phyloP scores from a whole-genome alignment of 2,113 vertebrate genomes.

The Cyanocitta stelleri region DNA sequence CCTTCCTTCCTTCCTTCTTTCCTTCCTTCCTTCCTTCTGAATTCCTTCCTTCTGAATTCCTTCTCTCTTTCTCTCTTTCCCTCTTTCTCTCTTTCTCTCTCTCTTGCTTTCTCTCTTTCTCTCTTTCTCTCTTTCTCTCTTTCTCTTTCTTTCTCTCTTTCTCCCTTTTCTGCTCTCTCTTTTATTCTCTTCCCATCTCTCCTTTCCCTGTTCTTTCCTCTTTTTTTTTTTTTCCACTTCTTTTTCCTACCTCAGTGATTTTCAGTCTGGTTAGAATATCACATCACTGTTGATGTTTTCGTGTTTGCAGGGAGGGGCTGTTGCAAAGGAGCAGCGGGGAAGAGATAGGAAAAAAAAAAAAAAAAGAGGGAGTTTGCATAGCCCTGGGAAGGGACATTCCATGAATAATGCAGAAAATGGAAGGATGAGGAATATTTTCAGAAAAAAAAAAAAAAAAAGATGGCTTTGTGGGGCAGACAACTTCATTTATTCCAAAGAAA shows the following conservation, averaged over 20 bases:
- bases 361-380: neutral
- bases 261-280: neutral
- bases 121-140: too few species aligned
- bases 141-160: too few species aligned
- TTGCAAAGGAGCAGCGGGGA: neutral
- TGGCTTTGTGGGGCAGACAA: neutral
- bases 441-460: neutral
- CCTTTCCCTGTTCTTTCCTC: too few species aligned
- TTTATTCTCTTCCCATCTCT: too few species aligned
- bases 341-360: neutral
- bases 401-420: conserved; percentile 37
- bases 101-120: too few species aligned
- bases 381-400: conserved; percentile 9
- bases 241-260: neutral
- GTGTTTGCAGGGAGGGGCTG: neutral
- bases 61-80: rapidly evolving
- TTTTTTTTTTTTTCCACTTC: rapidly evolving
- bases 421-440: neutral
- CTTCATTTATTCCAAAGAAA: conserved; percentile 24
- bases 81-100: too few species aligned
- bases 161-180: neutral
- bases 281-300: neutral
- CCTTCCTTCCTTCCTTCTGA: neutral
- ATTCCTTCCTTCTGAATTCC: too few species aligned
- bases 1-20: neutral